Percentiles rank a stretch among this genome's conserved stretches.
Evolutionary conservation across 2,113 vertebrate genomes (phyloP).

Genomic region (Gulo gulo): DNA sequence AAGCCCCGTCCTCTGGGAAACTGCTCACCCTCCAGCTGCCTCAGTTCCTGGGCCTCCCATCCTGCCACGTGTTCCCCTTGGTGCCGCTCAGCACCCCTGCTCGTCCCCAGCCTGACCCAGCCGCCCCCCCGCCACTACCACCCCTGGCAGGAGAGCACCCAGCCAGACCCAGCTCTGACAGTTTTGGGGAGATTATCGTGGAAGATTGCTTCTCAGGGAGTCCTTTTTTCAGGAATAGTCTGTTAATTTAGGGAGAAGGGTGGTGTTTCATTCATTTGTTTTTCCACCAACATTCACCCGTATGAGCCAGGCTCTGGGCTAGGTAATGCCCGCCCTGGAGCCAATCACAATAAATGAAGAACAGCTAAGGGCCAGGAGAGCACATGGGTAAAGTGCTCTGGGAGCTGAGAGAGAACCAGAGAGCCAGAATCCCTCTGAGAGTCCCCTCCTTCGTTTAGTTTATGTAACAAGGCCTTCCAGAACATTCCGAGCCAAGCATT

Average conservation of each 20-base stretch:
- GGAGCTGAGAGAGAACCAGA: not conserved
- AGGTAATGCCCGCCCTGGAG: not conserved
- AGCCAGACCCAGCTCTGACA: not conserved
- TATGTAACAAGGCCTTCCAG: not conserved
- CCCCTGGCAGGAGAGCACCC: accelerated
- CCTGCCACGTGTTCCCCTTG: accelerated
- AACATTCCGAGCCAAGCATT: not conserved
- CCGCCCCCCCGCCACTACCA: accelerated
- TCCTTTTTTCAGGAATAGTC: not conserved
- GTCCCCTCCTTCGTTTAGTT: not conserved
- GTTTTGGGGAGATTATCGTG: not conserved
- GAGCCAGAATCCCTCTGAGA: not conserved
- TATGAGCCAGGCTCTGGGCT: not conserved
- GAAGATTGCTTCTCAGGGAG: not conserved
- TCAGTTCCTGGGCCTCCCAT: not conserved
- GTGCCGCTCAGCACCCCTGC: not conserved
- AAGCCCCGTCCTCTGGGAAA: not conserved
- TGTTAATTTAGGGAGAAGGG: not conserved
- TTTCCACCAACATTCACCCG: not conserved
- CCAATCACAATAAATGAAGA: not conserved
- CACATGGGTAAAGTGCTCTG: not conserved
- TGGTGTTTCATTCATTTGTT: not conserved
- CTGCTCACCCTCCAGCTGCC: not conserved
- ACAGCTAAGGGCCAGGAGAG: not conserved
- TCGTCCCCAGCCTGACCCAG: not conserved